phyloP scores from a whole-genome alignment of 1,140 invertebrate species.

The Pachypeltis micranthus region DNA sequence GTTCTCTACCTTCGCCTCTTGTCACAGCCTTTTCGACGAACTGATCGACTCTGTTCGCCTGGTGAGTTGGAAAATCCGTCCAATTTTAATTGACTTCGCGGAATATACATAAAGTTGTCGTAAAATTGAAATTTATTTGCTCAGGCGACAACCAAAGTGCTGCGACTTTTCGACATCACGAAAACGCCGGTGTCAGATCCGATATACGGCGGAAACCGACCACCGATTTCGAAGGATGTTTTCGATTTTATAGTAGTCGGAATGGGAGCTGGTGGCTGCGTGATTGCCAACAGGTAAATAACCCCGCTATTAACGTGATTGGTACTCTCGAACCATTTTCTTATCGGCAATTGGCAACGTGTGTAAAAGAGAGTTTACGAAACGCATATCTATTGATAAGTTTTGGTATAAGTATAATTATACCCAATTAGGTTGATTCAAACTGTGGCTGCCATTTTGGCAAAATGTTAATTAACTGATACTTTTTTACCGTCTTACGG shows the following conservation, averaged over 20 bases:
- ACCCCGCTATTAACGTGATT: background rate
- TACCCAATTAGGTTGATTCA: too few species aligned
- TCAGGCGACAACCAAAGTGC: background rate
- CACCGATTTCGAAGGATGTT: background rate
- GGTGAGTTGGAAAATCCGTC: too few species aligned
- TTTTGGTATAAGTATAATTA: too few species aligned
- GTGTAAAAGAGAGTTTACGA: too few species aligned
- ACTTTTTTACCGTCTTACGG: too few species aligned
- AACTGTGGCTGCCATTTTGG: too few species aligned
- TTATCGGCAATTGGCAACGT: too few species aligned
- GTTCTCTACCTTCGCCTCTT: background rate
- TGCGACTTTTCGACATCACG: conserved; percentile 1
- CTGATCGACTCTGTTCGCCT: background rate
- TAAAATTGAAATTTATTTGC: background rate
- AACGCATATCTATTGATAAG: too few species aligned
- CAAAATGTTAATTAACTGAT: too few species aligned
- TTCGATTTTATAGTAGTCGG: conserved; percentile 12
- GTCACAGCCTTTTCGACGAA: background rate
- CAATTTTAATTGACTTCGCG: too few species aligned
- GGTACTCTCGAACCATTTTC: too few species aligned
- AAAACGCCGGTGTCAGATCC: background rate
- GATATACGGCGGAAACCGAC: background rate
- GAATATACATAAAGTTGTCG: too few species aligned
- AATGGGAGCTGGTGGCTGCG: conserved; percentile 3
- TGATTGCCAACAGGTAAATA: conserved; percentile 3